phyloP scores from a whole-genome alignment of 2,113 vertebrate genomes.

The Anhinga anhinga region DNA sequence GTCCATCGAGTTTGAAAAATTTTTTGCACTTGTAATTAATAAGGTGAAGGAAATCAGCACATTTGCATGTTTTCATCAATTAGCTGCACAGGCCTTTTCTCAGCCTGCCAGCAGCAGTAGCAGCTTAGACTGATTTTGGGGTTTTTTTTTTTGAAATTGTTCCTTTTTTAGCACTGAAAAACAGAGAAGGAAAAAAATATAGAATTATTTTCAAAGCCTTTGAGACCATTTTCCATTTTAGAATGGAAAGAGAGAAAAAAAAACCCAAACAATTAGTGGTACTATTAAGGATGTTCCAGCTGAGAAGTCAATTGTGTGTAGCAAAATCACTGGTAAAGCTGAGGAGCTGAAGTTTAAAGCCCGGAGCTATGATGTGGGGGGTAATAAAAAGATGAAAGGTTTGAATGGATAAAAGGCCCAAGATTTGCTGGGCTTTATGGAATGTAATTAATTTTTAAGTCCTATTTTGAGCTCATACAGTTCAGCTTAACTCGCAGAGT shows the following conservation, averaged over 20 bases:
- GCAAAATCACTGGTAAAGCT: neutral
- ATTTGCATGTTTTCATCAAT: neutral
- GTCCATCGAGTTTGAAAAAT: neutral
- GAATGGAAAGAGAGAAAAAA: neutral
- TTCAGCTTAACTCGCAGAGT: neutral
- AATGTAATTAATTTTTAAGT: neutral
- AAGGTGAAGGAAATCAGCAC: neutral
- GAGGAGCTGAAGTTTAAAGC: neutral
- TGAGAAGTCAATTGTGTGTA: neutral
- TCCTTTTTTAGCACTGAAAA: neutral
- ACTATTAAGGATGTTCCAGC: neutral
- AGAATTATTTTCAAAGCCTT: neutral
- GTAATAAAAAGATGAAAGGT: slow-evolving; percentile 12
- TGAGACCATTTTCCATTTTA: neutral
- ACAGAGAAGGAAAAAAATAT: neutral
- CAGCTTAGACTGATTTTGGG: neutral
- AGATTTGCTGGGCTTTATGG: neutral
- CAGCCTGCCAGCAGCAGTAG: neutral
- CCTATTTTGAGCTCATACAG: neutral
- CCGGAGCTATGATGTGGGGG: neutral
- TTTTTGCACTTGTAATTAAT: neutral
- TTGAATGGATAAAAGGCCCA: neutral
- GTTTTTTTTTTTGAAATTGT: neutral
- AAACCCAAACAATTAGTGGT: neutral
- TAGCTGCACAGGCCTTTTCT: neutral